Conservation (phyloP, 2,797 vertebrate genomes). For the Neoniphon sammara region DNA sequence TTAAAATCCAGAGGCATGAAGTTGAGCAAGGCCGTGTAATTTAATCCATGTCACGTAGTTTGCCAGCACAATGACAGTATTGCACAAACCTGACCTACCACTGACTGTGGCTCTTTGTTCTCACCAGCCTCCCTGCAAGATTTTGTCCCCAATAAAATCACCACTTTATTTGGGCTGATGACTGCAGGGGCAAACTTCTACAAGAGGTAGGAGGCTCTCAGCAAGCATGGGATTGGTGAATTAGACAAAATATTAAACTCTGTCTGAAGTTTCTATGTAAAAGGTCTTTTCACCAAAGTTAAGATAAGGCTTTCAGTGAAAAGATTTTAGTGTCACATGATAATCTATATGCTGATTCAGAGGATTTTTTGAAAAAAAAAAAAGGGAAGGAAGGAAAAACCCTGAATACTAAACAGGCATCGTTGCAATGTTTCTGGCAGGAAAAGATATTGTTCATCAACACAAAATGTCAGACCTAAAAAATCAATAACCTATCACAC, state of each 20-base stretch:
- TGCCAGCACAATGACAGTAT: constrained; percentile 16
- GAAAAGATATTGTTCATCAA: too few relatives aligned
- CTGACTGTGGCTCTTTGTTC: constrained; percentile 43
- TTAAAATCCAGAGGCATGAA: constrained; percentile 22
- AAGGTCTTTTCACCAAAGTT: background rate
- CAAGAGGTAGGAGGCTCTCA: constrained; percentile 63
- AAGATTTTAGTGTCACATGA: too few relatives aligned
- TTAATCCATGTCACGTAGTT: constrained; percentile 64
- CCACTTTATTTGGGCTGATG: constrained; percentile 75
- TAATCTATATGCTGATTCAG: too few relatives aligned
- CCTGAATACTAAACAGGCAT: too few relatives aligned
- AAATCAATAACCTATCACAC: too few relatives aligned
- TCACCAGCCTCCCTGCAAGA: constrained; percentile 67
- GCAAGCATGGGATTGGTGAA: too few relatives aligned
- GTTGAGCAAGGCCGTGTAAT: constrained; percentile 21
- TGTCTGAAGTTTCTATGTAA: background rate
- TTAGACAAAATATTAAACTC: too few relatives aligned
- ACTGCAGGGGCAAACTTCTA: constrained; percentile 71
- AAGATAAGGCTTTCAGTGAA: too few relatives aligned
- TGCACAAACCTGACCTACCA: constrained; percentile 10
- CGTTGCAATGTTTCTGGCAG: too few relatives aligned
- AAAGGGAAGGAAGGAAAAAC: too few relatives aligned
- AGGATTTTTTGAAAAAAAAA: too few relatives aligned
- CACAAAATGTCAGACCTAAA: too few relatives aligned
- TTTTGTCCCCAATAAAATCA: constrained; percentile 73